A percentile compares a stretch with the other conserved stretches of the same genome.
Evolutionary conservation across 2,797 vertebrate genomes (phyloP).

Genomic region (Ciconia nigra): DNA sequence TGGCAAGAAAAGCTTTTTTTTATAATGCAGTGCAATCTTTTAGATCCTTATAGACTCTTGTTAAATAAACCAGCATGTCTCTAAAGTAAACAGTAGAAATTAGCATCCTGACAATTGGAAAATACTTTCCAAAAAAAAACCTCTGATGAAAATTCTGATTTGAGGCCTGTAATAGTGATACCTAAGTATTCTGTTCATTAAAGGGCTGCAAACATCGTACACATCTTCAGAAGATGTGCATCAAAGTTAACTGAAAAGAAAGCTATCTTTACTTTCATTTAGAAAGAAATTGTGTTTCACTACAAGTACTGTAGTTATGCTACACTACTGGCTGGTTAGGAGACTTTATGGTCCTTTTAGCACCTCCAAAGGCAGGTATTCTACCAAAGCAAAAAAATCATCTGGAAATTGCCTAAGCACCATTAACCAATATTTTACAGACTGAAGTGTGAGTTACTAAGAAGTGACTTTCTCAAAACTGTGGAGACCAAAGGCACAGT

Average conservation of each 20-base stretch:
- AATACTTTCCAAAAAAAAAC: not conserved
- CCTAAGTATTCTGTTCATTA: not conserved
- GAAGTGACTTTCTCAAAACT: slow-evolving; percentile 41
- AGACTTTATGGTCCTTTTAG: slow-evolving; percentile 69
- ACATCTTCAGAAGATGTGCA: slow-evolving; percentile 49
- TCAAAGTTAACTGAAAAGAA: slow-evolving; percentile 41
- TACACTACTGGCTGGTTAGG: slow-evolving; percentile 69
- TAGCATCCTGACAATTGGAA: slow-evolving; percentile 51
- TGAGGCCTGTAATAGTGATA: slow-evolving; percentile 28
- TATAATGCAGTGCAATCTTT: slow-evolving; percentile 73
- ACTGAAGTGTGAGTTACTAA: slow-evolving; percentile 27
- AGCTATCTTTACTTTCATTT: slow-evolving; percentile 48
- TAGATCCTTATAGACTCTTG: slow-evolving; percentile 57
- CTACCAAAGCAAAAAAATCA: slow-evolving; percentile 54
- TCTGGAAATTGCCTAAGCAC: slow-evolving; percentile 55
- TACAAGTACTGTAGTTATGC: slow-evolving; percentile 66
- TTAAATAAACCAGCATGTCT: slow-evolving; percentile 65
- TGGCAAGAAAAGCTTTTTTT: slow-evolving; percentile 71
- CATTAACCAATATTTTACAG: slow-evolving; percentile 38
- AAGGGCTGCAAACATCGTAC: not conserved
- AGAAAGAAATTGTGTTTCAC: slow-evolving; percentile 62
- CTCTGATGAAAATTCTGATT: slow-evolving; percentile 37
- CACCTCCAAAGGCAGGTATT: slow-evolving; percentile 74
- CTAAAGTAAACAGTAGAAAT: slow-evolving; percentile 71
- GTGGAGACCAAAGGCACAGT: slow-evolving; percentile 57